phyloP scores from a whole-genome alignment of 2,797 vertebrate species.

The Alcedo quadribrachys region DNA sequence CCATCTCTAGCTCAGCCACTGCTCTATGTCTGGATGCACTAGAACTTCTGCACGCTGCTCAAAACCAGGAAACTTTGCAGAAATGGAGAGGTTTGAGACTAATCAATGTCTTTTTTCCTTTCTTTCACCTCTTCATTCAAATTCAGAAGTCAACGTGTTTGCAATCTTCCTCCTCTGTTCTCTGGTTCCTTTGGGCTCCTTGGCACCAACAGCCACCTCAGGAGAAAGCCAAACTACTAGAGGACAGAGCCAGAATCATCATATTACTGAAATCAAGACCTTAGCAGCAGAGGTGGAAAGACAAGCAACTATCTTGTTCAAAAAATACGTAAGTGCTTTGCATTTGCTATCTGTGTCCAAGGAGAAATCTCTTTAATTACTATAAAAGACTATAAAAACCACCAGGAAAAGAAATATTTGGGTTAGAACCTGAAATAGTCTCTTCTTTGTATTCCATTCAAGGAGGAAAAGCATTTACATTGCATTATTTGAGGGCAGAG shows the following conservation, averaged over 20 bases:
- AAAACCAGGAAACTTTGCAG: background rate
- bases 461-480: background rate
- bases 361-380: background rate
- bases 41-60: accelerated
- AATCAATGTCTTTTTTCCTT: background rate
- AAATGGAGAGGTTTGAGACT: background rate
- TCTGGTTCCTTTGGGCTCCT: conserved; percentile 7
- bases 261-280: background rate
- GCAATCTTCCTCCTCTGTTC: conserved; percentile 38
- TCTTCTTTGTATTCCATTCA: background rate
- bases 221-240: background rate
- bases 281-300: background rate
- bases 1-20: background rate
- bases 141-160: conserved; percentile 24
- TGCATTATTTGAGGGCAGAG: background rate
- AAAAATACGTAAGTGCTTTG: conserved; percentile 38
- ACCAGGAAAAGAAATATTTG: background rate
- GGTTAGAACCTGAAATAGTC: background rate
- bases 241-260: background rate
- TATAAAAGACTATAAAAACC: background rate
- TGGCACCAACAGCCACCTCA: background rate
- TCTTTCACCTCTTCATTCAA: background rate
- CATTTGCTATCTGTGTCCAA: background rate
- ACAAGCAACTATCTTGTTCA: background rate
- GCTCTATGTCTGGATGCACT: background rate